Evolutionary conservation across 1,140 invertebrate genomes (phyloP), one percentile per base, ranked within the genome.

Genomic region (Zaprionus capensis): DNA sequence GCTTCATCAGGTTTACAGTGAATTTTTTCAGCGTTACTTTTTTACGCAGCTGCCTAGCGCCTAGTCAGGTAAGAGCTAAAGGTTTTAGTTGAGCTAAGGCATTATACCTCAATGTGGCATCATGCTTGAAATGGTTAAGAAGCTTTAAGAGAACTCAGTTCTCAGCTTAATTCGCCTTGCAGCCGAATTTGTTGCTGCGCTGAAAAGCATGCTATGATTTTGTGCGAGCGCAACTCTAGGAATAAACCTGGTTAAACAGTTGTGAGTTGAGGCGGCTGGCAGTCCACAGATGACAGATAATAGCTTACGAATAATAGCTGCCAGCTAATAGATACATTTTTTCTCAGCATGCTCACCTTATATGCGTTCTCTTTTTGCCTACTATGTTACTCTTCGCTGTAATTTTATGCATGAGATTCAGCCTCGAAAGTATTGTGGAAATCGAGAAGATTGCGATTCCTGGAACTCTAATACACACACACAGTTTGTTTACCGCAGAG

Each of bases 401-500:
- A 51, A 51, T 51, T 24, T 51, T 51, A 51, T 51, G 20, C 46
- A 51, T 51, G 20, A 51, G 46, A 20, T 51, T 51, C 46, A 22
- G 46, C 46, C 12, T 22, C 4, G 46, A 51, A 51, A 24, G 46
- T 51, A 51, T 51, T 51, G 9, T 51, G 46, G 46, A 51, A 51
- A 20, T 24, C 11, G 46, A 51, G 46, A 24, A 14, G 46, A 22
- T 24, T 14, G 46, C 12, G 20, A 51, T 65, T 65, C 62, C 22
- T 6, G 49, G 31, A 65, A 65, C 28, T 22, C 9, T 11, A 1
- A 24, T 15, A 55, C 12, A 28, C 22, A 44, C n/a, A n/a, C 41
- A 17, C n/a, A 46, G n/a, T 31, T 56, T 56, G 53, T 56, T 56
- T 28, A 26, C 53, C 53, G 1, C 53, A 31, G 15, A 9, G 53